Percentiles rank a stretch among this genome's conserved stretches.
Conservation (phyloP, 2,888 invertebrate genomes). For the Nebria salina region DNA sequence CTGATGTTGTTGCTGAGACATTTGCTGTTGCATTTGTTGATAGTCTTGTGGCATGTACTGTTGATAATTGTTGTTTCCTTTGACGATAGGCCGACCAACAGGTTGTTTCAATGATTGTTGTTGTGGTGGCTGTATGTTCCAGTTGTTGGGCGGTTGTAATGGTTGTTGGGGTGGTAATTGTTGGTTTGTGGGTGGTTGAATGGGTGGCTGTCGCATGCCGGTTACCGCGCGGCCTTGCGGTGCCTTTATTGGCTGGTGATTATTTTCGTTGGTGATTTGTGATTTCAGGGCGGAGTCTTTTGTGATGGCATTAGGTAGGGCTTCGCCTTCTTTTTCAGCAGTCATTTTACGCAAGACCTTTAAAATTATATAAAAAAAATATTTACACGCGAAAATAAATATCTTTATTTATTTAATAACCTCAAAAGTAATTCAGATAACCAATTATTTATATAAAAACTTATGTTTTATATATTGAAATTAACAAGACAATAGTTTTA, state of each 20-base stretch:
- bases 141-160: slow-evolving; percentile 53
- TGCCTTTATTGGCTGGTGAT: slow-evolving; percentile 49
- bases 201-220: slow-evolving; percentile 55
- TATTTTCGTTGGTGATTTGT: slow-evolving; percentile 31
- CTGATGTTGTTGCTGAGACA: slow-evolving; percentile 56
- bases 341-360: slow-evolving; percentile 91
- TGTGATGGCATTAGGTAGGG: slow-evolving; percentile 4
- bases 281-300: slow-evolving; percentile 35
- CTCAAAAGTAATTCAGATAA: not conserved
- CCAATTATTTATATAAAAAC: no score
- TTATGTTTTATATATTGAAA: no score
- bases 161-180: slow-evolving; percentile 51
- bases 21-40: slow-evolving; percentile 55
- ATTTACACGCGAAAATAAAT: no score
- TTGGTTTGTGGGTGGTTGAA: slow-evolving; percentile 50
- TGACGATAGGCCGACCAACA: slow-evolving; percentile 69
- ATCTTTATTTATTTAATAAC: not conserved
- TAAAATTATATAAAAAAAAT: not conserved
- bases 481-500: slow-evolving; percentile 67
- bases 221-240: slow-evolving; percentile 60
- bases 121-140: slow-evolving; percentile 55
- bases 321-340: slow-evolving; percentile 78
- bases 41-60: slow-evolving; percentile 52
- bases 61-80: slow-evolving; percentile 63
- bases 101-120: slow-evolving; percentile 54